Evolutionary conservation across 2,888 invertebrate species (phyloP).

Genomic region (Cancer borealis): DNA sequence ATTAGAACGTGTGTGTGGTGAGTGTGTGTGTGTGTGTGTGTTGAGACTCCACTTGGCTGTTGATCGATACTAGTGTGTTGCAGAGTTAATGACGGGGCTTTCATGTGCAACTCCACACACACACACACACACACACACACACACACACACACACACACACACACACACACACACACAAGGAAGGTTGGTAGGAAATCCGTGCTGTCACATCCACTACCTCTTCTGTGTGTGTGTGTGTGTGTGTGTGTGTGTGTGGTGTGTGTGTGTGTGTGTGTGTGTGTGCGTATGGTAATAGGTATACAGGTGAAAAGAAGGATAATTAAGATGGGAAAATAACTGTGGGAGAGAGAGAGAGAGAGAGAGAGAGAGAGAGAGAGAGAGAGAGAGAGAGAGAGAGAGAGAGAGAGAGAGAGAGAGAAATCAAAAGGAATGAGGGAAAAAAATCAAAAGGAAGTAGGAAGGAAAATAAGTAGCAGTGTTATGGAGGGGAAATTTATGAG

Average conservation of each 20-base stretch:
- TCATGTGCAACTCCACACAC: background rate
- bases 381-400: slow-evolving; percentile 36
- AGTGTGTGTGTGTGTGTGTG: no score
- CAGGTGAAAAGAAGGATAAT: background rate
- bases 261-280: no score
- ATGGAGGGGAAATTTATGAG: no score
- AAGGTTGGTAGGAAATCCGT: background rate
- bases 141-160: slow-evolving; percentile 42
- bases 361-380: slow-evolving; percentile 39
- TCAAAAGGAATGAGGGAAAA: background rate
- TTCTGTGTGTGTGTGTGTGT: no score
- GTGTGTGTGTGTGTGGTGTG: no score
- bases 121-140: slow-evolving; percentile 42
- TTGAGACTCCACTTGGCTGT: no score
- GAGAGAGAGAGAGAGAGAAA: background rate
- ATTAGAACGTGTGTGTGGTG: background rate
- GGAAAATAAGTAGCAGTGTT: background rate
- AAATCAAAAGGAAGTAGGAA: background rate
- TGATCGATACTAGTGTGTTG: no score
- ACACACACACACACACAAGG: background rate
- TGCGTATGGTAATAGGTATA: no score
- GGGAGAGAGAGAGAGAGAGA: slow-evolving; percentile 42
- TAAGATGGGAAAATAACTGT: no score
- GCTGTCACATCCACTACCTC: background rate
- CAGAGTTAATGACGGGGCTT: no score